Evolutionary conservation across 2,113 vertebrate species (phyloP).

Genomic region (Ceuthmochares aereus): DNA sequence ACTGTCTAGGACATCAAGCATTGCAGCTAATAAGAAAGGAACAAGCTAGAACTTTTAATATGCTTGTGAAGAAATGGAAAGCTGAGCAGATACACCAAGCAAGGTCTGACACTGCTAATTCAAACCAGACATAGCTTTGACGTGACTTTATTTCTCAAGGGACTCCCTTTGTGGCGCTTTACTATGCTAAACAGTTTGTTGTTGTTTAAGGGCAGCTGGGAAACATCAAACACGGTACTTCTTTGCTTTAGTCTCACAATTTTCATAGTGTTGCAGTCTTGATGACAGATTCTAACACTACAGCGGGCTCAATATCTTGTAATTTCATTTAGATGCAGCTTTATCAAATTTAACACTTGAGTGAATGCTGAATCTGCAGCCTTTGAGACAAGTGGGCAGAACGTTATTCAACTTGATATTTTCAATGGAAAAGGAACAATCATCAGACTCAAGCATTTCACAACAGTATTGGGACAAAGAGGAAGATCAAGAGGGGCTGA

Average conservation of each 20-base stretch:
- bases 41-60: not conserved
- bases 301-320: not conserved
- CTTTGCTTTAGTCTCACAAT: not conserved
- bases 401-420: not conserved
- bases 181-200: not conserved
- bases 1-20: not conserved
- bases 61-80: not conserved
- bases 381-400: not conserved
- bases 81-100: not conserved
- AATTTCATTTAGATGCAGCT: not conserved
- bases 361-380: not conserved
- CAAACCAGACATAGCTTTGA: slow-evolving; percentile 23
- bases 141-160: not conserved
- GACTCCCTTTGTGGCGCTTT: not conserved
- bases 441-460: not conserved
- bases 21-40: not conserved
- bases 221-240: not conserved
- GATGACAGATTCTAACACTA: not conserved
- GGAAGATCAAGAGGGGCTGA: not conserved
- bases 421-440: not conserved
- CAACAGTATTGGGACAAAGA: not conserved
- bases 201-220: slow-evolving; percentile 2
- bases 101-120: not conserved
- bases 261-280: not conserved
- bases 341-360: not conserved